These are phyloP conservation scores for Bradynema listronoti DNA, from an alignment of 1,140 invertebrate genomes.

Conservation along the genomic window DNA sequence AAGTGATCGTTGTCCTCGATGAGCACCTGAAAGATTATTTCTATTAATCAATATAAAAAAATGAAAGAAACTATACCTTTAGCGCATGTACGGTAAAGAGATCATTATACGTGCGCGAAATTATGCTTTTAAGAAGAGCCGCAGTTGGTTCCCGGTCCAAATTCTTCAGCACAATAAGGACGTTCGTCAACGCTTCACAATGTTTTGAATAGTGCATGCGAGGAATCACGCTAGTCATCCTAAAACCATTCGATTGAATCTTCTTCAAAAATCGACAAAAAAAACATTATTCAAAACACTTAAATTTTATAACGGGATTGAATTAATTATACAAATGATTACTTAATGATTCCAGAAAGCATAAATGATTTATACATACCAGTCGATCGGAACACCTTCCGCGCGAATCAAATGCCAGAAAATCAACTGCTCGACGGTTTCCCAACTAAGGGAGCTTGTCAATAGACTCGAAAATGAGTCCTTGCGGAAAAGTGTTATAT, in stretches of 20 bases:
- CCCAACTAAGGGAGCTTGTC: constrained; percentile 21
- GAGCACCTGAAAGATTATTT: background rate
- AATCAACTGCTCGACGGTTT: constrained; percentile 32
- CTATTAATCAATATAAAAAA: background rate
- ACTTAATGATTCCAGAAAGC: no score
- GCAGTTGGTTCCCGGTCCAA: constrained; percentile 24
- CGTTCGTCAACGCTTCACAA: constrained; percentile 16
- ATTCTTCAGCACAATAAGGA: constrained; percentile 26
- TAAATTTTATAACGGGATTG: no score
- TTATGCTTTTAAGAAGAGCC: constrained; percentile 8
- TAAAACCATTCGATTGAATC: background rate
- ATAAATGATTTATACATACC: no score
- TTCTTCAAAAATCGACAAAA: background rate
- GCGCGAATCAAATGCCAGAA: constrained; percentile 27
- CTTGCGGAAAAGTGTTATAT: constrained; percentile 21
- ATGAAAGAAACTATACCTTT: constrained; percentile 16
- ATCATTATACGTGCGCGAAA: constrained; percentile 21
- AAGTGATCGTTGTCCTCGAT: constrained; percentile 4
- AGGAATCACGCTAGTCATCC: constrained; percentile 14
- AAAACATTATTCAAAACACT: background rate
- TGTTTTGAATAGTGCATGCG: constrained; percentile 21
- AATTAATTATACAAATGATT: no score
- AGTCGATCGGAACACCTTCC: constrained; percentile 5
- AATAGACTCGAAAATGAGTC: constrained; percentile 11
- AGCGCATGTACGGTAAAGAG: constrained; percentile 27